Percentiles rank a stretch among this genome's conserved stretches.
Conservation (phyloP, 2,888 invertebrate species). For the Drosophila helvetica region DNA sequence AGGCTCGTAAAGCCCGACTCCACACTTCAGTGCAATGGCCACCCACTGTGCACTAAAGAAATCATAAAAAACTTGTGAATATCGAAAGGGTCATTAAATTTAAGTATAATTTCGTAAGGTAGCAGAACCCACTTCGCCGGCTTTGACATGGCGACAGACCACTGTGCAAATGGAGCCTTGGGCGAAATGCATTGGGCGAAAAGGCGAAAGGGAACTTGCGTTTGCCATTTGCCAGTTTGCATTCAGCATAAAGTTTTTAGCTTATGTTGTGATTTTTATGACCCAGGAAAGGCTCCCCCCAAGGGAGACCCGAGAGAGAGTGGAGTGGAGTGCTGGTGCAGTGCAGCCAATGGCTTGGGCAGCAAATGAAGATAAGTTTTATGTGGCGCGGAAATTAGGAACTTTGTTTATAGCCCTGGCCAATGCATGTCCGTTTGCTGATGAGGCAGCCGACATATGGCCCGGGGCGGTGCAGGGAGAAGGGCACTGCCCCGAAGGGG, state of each 20-base stretch:
- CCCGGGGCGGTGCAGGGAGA: too few relatives aligned
- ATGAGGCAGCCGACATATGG: conserved; percentile 38
- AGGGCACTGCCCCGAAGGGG: too few relatives aligned
- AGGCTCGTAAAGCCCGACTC: neutral
- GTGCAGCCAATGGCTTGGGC: conserved; percentile 36
- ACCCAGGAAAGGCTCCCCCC: conserved; percentile 14
- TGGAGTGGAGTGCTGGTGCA: neutral
- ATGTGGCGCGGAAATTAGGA: conserved; percentile 80
- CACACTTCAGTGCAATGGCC: neutral
- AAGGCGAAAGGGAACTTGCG: conserved; percentile 66
- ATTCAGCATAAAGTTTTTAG: conserved; percentile 78
- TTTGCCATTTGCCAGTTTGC: conserved; percentile 76
- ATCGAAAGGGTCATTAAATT: neutral
- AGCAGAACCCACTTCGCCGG: neutral
- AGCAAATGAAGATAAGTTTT: conserved; percentile 76
- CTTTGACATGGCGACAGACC: neutral
- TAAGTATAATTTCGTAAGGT: neutral
- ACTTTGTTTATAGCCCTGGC: conserved; percentile 65
- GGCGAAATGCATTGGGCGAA: conserved; percentile 66
- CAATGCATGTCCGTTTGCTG: conserved; percentile 52
- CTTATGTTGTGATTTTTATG: conserved; percentile 80
- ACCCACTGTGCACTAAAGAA: neutral
- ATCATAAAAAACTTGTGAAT: conserved; percentile 1
- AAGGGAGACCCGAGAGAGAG: neutral
- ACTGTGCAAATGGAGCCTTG: conserved; percentile 16